Conservation (phyloP, 1,140 invertebrate genomes). For the Batillaria attramentaria region DNA sequence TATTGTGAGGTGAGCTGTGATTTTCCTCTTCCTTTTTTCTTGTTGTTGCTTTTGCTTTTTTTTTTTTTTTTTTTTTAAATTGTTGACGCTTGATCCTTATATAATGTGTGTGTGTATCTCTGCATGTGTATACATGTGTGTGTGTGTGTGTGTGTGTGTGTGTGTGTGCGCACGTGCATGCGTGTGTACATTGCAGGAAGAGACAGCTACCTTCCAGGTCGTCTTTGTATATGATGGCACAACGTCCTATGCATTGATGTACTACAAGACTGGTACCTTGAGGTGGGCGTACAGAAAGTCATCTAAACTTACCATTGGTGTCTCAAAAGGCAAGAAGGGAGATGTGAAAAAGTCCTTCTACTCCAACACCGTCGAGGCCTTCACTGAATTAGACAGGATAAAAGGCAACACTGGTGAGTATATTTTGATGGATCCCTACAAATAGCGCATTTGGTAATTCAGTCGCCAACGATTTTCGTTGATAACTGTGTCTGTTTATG, state of each 20-base stretch:
- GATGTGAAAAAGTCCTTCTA: background rate
- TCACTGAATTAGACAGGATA: background rate
- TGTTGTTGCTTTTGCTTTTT: too few relatives aligned
- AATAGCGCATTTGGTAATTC: too few relatives aligned
- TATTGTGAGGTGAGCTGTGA: too few relatives aligned
- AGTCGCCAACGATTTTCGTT: too few relatives aligned
- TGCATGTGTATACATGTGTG: background rate
- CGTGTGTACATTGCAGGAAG: background rate
- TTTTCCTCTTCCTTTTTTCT: too few relatives aligned
- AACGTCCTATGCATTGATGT: background rate
- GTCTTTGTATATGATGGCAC: background rate
- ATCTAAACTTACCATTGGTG: background rate
- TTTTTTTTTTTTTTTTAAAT: too few relatives aligned
- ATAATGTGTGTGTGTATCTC: background rate
- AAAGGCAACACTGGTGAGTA: background rate
- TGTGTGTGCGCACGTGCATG: background rate
- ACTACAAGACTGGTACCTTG: constrained; percentile 3
- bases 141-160: background rate
- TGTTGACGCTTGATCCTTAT: too few relatives aligned
- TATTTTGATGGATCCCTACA: too few relatives aligned
- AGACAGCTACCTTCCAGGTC: background rate
- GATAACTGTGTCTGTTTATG: too few relatives aligned
- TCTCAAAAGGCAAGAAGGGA: background rate
- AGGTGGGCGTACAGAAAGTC: background rate
- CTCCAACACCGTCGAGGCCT: background rate